These are phyloP conservation scores for Anolis carolinensis DNA, from an alignment of 2,113 vertebrate genomes.

Conservation along the genomic window DNA sequence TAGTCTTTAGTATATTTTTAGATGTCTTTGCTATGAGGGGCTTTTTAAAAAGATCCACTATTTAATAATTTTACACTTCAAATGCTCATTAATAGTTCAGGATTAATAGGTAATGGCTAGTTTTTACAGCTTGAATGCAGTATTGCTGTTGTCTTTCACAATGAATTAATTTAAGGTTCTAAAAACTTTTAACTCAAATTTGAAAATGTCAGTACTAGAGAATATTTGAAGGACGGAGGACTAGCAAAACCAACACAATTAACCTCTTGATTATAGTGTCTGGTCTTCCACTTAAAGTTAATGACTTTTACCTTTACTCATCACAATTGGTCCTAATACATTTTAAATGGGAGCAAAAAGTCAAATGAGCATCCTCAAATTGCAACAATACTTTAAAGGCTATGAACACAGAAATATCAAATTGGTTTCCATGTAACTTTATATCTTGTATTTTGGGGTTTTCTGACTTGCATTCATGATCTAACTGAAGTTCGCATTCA, in stretches of 20 bases:
- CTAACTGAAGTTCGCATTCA: neutral
- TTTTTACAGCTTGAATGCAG: constrained; percentile 6
- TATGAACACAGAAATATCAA: constrained; percentile 18
- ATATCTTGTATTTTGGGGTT: constrained; percentile 9
- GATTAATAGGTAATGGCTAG: constrained; percentile 7
- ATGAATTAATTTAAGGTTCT: constrained; percentile 25
- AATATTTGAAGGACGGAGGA: constrained; percentile 32
- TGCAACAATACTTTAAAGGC: constrained; percentile 14
- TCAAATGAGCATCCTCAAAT: constrained; percentile 23
- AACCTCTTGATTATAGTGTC: constrained; percentile 37
- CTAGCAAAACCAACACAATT: constrained; percentile 37
- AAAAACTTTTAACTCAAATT: constrained; percentile 28
- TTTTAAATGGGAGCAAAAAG: constrained; percentile 38
- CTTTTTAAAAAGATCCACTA: neutral
- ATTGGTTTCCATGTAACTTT: constrained; percentile 7
- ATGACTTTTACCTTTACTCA: constrained; percentile 44
- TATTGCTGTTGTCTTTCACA: neutral
- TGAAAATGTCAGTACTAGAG: constrained; percentile 33
- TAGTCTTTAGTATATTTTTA: neutral
- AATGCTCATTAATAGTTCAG: constrained; percentile 20
- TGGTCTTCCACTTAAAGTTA: constrained; percentile 33
- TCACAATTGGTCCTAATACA: constrained; percentile 30
- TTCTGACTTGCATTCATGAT: neutral
- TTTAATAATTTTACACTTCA: neutral
- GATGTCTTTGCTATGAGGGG: neutral